These are phyloP conservation scores for Sarcophaga variegata DNA, from an alignment of 2,888 invertebrate genomes.

Conservation along the genomic window DNA sequence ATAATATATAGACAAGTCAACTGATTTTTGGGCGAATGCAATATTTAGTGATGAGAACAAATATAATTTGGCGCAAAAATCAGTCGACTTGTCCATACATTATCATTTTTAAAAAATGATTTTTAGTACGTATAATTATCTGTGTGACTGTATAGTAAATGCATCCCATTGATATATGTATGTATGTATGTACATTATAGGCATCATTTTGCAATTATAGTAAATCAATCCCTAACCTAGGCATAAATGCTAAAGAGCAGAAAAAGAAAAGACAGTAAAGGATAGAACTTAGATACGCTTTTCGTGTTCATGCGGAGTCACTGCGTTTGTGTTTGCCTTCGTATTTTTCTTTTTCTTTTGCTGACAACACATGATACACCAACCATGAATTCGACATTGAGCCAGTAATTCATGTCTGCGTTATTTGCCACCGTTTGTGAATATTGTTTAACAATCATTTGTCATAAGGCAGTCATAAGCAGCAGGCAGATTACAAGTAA, in stretches of 20 bases:
- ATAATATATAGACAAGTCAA: too few species aligned
- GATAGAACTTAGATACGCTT: constrained; percentile 34
- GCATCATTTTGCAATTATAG: constrained; percentile 65
- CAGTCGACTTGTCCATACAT: too few species aligned
- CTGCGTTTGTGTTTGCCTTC: not conserved
- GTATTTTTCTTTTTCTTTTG: not conserved
- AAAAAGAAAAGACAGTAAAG: constrained; percentile 1
- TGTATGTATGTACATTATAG: constrained; percentile 37
- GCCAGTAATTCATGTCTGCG: not conserved
- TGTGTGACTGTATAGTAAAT: too few species aligned
- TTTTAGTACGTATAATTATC: too few species aligned
- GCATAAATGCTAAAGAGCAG: not conserved
- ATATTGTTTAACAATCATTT: constrained; percentile 65
- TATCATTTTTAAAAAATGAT: too few species aligned
- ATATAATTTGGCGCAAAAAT: too few species aligned
- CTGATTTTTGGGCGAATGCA: too few species aligned
- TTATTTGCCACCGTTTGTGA: not conserved
- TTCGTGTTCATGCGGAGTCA: not conserved
- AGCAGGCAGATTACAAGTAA: constrained; percentile 51
- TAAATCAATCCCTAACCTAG: constrained; percentile 57
- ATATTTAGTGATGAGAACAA: too few species aligned
- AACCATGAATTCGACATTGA: not conserved
- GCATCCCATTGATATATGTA: too few species aligned
- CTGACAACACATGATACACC: not conserved
- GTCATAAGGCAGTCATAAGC: constrained; percentile 62